Conservation (phyloP, 35 echinoderm and acorn worm species). For the Ophioderma brevispina region DNA sequence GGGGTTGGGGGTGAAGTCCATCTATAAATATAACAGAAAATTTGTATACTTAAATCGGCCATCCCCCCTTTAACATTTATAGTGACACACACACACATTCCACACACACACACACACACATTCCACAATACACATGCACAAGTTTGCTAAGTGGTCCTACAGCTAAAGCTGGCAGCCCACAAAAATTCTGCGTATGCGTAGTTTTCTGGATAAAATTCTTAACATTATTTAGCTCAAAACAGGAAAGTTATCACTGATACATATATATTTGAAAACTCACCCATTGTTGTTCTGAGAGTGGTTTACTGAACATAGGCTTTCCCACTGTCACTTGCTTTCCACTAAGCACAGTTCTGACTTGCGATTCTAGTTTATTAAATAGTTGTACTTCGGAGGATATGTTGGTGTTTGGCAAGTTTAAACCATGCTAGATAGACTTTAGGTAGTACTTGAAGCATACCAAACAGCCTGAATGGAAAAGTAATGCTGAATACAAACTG, state of each 20-base stretch:
- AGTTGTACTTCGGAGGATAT: slow-evolving; percentile 63
- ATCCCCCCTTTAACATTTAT: no score
- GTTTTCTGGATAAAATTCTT: neutral
- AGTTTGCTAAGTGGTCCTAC: no score
- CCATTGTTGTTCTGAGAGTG: slow-evolving; percentile 84
- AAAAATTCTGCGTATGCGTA: no score
- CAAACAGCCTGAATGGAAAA: slow-evolving; percentile 57
- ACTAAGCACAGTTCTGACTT: slow-evolving; percentile 35
- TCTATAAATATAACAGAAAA: no score
- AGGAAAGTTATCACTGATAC: neutral
- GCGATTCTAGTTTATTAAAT: slow-evolving; percentile 81
- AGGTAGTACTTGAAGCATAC: slow-evolving; percentile 78
- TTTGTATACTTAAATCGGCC: no score
- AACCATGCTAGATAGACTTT: slow-evolving; percentile 58
- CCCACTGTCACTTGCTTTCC: slow-evolving; percentile 34
- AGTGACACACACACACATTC: no score
- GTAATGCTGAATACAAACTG: no score
- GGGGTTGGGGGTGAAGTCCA: no score
- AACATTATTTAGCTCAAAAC: neutral
- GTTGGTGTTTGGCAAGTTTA: slow-evolving; percentile 76
- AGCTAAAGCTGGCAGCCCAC: no score
- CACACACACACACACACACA: no score
- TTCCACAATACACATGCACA: no score
- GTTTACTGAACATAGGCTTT: slow-evolving; percentile 70
- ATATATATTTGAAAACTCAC: no score